Conservation (phyloP, 2,888 invertebrate species). For the Chironomus tentans region DNA sequence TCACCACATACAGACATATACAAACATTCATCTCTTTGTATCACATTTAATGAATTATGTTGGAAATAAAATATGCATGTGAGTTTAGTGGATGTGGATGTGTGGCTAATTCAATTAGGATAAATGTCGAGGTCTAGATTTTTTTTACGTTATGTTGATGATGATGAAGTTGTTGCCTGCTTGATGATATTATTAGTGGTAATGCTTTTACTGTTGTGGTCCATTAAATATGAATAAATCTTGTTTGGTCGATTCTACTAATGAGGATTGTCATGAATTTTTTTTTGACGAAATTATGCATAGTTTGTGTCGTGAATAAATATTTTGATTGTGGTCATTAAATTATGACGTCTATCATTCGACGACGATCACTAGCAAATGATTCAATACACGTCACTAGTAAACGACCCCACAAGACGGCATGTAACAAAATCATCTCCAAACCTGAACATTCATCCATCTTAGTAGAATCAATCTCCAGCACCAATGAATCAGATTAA, state of each 20-base stretch:
- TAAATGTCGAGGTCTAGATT: constrained; percentile 1
- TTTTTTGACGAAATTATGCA: too few relatives aligned
- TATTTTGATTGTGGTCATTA: too few relatives aligned
- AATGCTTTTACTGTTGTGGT: neutral
- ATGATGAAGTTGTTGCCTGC: neutral
- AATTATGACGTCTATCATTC: neutral
- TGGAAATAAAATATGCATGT: neutral
- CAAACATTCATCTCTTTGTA: too few relatives aligned
- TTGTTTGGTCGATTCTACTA: neutral
- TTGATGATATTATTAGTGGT: too few relatives aligned
- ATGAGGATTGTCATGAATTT: too few relatives aligned
- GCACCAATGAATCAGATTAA: neutral
- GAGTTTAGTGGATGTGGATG: neutral
- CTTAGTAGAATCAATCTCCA: too few relatives aligned
- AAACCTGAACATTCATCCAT: too few relatives aligned
- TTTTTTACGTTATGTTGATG: neutral
- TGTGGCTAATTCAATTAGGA: constrained; percentile 2
- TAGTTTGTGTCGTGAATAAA: too few relatives aligned
- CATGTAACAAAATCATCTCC: neutral
- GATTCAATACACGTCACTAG: too few relatives aligned
- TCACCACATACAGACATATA: neutral
- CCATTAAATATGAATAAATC: constrained; percentile 8
- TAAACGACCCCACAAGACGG: too few relatives aligned
- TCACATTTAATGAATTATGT: neutral
- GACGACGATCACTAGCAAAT: too few relatives aligned